Evolutionary conservation across 2,113 vertebrate species (phyloP).

Genomic region (Paracanthobrama guichenoti): DNA sequence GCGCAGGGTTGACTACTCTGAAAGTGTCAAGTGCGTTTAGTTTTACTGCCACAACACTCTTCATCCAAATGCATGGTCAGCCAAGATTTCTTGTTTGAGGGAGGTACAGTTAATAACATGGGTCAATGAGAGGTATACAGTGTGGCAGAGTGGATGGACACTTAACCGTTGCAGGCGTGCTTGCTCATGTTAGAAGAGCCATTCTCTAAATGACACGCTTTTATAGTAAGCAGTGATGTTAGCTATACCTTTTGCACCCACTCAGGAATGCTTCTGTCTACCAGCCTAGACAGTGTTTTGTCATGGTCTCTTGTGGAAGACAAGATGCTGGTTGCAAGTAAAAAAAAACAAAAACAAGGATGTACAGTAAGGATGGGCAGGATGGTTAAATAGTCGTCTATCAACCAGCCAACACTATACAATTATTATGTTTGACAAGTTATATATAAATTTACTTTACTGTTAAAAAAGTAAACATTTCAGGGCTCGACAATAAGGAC

Average conservation of each 20-base stretch:
- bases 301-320: slow-evolving; percentile 25
- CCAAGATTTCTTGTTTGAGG: slow-evolving; percentile 16
- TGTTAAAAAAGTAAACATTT: no score
- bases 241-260: slow-evolving; percentile 1
- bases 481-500: no score
- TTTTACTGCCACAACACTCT: slow-evolving; percentile 54
- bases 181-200: slow-evolving; percentile 16
- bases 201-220: neutral
- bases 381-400: neutral
- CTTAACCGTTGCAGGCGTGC: neutral
- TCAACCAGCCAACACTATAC: no score
- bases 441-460: no score
- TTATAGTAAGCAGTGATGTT: neutral
- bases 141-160: neutral
- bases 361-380: neutral
- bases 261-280: slow-evolving; percentile 34
- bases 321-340: slow-evolving; percentile 17
- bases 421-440: no score
- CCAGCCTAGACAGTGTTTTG: slow-evolving; percentile 20
- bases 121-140: neutral
- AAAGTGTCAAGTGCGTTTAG: slow-evolving; percentile 60
- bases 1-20: slow-evolving; percentile 58
- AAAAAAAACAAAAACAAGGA: neutral
- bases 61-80: slow-evolving; percentile 45
- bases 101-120: slow-evolving; percentile 27